Conservation (phyloP, 2,797 vertebrate species). For the Cichlasoma orientale region DNA sequence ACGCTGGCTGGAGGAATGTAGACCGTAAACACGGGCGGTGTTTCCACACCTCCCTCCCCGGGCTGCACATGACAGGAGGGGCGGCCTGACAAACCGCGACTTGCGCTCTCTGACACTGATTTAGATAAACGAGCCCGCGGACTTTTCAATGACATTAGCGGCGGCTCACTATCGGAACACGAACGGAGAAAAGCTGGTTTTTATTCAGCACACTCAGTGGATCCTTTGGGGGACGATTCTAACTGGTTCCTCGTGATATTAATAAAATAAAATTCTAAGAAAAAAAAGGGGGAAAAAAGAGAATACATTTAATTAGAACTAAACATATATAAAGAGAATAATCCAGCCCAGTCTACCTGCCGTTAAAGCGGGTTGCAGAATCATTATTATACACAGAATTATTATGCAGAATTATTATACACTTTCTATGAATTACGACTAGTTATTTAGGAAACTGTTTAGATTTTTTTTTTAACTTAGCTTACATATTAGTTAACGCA, state of each 20-base stretch:
- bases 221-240: background rate
- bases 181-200: constrained; percentile 5
- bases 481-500: background rate
- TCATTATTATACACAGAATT: too few relatives aligned
- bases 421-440: too few relatives aligned
- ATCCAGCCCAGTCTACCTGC: background rate
- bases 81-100: constrained; percentile 78
- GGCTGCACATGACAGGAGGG: constrained; percentile 75
- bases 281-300: too few relatives aligned
- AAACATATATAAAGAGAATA: too few relatives aligned
- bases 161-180: constrained; percentile 33
- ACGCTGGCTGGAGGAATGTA: constrained; percentile 66
- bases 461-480: background rate
- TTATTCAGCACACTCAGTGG: constrained; percentile 4
- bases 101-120: constrained; percentile 78
- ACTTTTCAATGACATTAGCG: constrained; percentile 56
- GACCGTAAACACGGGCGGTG: constrained; percentile 71
- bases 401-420: too few relatives aligned
- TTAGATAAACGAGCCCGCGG: constrained; percentile 83
- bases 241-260: background rate
- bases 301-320: background rate
- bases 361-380: too few relatives aligned
- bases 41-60: constrained; percentile 61
- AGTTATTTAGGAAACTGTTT: background rate
- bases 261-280: background rate